Base-by-base conservation (phyloP, 2,797 vertebrate species). In the Macrochelys suwanniensis region DNA sequence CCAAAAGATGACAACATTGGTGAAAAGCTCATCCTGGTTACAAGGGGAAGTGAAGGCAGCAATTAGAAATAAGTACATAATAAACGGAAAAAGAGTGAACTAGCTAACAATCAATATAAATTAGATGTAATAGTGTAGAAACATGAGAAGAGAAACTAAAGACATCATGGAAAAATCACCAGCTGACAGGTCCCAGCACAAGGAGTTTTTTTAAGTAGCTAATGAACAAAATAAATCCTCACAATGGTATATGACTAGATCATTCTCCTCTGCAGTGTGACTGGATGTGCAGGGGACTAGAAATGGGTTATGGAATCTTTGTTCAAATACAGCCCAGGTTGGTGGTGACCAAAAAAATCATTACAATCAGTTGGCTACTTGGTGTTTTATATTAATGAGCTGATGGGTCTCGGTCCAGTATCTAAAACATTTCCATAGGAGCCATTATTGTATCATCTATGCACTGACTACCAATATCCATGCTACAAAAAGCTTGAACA, bases 391-490 rank as follows among this genome's bases (percentile, higher is more conserved):
- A 33, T 42, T 45, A 74, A 25, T 74, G 42, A 45, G 42, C 16
- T 19, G 16, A n/a, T 65, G 33, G 33, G 33, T 65, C 61, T 65
- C 16, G 4, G 61, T 65, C 4, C 15, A n/a, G 61, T 21, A 68
- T 37, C n/a, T 33, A 31, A 59, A 31, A 37, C 4, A 21, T 68
- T 68, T 68, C 33, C 65, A n/a, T 68, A 68, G n/a, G 33, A 11
- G 33, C 33, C 9, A 68, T 68, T n/a, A n/a, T n/a, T 17, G 11
- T 37, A 37, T 37, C 19, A 68, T 11, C 65, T 68, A 65, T 65
- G 8, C 16, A n/a, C 2, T 8, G 61, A 17, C 33, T 17, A 16
- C 61, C 16, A 10, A 31, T 15, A 3, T 61, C 28, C 0, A 2
- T n/a, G 33, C 33, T n/a, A n/a, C 61, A 65, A 65, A 61, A 65